Base-by-base conservation (phyloP, 2,888 invertebrate genomes). In the Melanotus villosus region DNA sequence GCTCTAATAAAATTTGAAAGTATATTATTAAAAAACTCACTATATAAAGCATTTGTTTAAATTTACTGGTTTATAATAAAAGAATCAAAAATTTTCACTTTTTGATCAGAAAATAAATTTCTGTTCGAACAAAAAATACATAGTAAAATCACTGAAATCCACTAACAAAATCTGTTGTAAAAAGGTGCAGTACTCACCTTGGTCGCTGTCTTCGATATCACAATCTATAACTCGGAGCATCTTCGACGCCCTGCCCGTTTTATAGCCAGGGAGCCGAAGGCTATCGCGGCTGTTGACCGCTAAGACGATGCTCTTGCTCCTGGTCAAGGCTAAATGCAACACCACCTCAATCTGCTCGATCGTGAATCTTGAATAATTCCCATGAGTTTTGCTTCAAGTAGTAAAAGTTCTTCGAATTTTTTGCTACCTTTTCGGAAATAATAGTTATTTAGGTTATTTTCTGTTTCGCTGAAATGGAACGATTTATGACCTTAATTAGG, bases 201-300 rank as follows among this genome's bases (percentile, higher is more conserved):
- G 38, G 32, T 19, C 23, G 52, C 68, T 64, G 47, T 66, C 47
- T 64, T 58, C 47, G 47, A 58, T 63, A 64, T 32, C 63, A 36
- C 63, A 41, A 68, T 50, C 38, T 52, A 23, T 43, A 68, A 64
- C 58, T 64, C 58, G 41, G 50, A 68, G 19, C 59, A 54, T 58
- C 59, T 52, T 68, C 52, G 41, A 47, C 64, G 64, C 58, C 50
- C 58, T 59, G 54, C 47, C 64, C 52, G 38, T 64, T 68, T 68
- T 68, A 68, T 68, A 68, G 43, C 32, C 54, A 58, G 21, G 59
- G 26, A 47, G 41, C 64, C 59, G 64, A 68, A 70, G 70, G 65
- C 70, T 70, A 47, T 38, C 52, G 68, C 70, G 68, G 70, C 68
- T 73, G 68, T 62, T 73, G 72, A 70, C 72, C 72, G 71, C 71